phyloP scores from a whole-genome alignment of 2,797 vertebrate species.

The Novumbra hubbsi region DNA sequence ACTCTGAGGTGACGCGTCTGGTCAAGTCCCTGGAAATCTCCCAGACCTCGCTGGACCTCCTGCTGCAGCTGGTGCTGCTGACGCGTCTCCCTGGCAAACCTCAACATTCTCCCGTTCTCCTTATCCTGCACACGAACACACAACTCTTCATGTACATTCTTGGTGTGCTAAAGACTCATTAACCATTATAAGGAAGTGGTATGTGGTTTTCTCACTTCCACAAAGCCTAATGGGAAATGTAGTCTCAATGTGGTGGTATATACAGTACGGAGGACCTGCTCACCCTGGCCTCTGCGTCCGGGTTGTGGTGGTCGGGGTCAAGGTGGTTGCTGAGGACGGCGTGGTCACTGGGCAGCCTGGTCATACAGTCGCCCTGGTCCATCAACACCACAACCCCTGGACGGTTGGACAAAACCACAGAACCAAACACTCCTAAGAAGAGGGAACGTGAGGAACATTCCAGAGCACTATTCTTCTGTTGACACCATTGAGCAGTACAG shows the following conservation, averaged over 20 bases:
- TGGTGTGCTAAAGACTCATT: background rate
- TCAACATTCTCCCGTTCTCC: slow-evolving; percentile 73
- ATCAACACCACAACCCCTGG: slow-evolving; percentile 54
- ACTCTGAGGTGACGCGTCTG: slow-evolving; percentile 51
- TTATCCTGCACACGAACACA: slow-evolving; percentile 40
- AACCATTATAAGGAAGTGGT: background rate
- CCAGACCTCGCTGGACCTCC: slow-evolving; percentile 57
- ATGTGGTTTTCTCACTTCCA: background rate
- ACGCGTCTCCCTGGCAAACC: slow-evolving; percentile 75
- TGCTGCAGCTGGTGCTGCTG: slow-evolving; percentile 68
- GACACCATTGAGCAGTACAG: background rate
- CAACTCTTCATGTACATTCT: background rate
- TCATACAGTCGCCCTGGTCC: slow-evolving; percentile 59
- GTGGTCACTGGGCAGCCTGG: slow-evolving; percentile 56
- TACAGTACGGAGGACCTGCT: slow-evolving; percentile 29
- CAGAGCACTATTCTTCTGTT: slow-evolving; percentile 1
- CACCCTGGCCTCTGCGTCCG: slow-evolving; percentile 67
- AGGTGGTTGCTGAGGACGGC: slow-evolving; percentile 56
- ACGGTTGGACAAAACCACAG: slow-evolving; percentile 46
- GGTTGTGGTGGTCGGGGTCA: slow-evolving; percentile 50
- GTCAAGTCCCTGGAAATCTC: slow-evolving; percentile 59
- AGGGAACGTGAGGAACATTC: background rate
- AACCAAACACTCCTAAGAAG: slow-evolving; percentile 82
- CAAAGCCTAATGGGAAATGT: background rate
- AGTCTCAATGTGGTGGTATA: background rate